Evolutionary conservation across 2,113 vertebrate species (phyloP).

Genomic region (Megaceryle torquata): DNA sequence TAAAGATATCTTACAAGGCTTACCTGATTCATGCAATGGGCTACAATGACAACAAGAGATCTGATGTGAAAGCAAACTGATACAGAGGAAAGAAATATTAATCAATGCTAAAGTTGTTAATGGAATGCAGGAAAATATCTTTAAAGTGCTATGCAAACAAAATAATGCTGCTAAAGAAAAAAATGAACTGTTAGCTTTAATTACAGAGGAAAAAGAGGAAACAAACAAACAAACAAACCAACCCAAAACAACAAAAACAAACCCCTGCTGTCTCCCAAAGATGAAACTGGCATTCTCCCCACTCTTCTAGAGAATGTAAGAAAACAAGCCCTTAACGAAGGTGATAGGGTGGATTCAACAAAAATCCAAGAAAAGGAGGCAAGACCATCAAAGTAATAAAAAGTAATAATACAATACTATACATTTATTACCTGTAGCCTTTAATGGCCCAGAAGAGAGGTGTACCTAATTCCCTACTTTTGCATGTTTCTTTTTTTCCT

Average conservation of each 20-base stretch:
- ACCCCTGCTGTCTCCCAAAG: not conserved
- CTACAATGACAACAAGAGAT: not conserved
- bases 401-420: not conserved
- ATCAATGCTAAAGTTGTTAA: not conserved
- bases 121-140: not conserved
- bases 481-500: not conserved
- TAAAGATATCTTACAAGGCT: not conserved
- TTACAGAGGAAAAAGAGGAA: not conserved
- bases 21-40: not conserved
- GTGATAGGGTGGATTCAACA: not conserved
- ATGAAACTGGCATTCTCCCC: accelerated
- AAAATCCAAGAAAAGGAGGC: not conserved
- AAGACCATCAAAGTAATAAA: not conserved
- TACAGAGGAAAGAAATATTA: not conserved
- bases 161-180: not conserved
- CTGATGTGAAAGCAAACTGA: not conserved
- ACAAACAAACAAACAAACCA: not conserved
- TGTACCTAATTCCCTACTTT: not conserved
- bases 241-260: not conserved
- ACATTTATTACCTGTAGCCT: not conserved
- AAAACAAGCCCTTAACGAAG: not conserved
- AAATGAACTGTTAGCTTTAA: not conserved
- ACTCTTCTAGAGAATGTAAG: not conserved
- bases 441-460: not conserved
- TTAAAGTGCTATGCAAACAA: not conserved